A percentile compares a stretch with the other conserved stretches of the same genome.
phyloP scores from a whole-genome alignment of 2,888 invertebrate genomes.

The Rhodophaea formosa region DNA sequence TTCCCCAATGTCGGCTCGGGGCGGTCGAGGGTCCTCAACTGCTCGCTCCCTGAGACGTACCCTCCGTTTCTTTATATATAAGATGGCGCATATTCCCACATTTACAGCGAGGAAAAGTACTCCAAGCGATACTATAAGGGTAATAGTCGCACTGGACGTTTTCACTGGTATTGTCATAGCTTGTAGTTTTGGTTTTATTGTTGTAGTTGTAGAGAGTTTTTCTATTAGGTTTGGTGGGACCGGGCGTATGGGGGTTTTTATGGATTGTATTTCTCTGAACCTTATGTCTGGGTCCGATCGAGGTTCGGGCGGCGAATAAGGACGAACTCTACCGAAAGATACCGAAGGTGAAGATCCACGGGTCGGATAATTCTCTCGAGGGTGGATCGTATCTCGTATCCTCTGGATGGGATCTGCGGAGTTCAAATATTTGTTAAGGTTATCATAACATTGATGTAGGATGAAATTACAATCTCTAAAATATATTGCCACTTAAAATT shows the following conservation, averaged over 20 bases:
- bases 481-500: background rate
- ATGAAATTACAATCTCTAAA: background rate
- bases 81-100: constrained; percentile 83
- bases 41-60: constrained; percentile 74
- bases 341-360: constrained; percentile 41
- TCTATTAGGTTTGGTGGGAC: constrained; percentile 57
- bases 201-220: constrained; percentile 50
- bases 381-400: constrained; percentile 44
- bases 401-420: constrained; percentile 54
- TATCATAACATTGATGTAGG: constrained; percentile 6
- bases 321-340: constrained; percentile 51
- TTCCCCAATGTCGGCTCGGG: constrained; percentile 76
- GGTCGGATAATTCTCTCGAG: constrained; percentile 43
- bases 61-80: constrained; percentile 85
- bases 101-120: constrained; percentile 88
- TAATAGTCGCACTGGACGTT: constrained; percentile 82
- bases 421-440: constrained; percentile 1
- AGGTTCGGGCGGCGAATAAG: constrained; percentile 28
- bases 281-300: constrained; percentile 53
- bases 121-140: constrained; percentile 83
- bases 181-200: constrained; percentile 43
- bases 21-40: constrained; percentile 65
- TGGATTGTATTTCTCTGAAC: constrained; percentile 65
- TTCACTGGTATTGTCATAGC: constrained; percentile 58
- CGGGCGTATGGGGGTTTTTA: constrained; percentile 59